phyloP scores from a whole-genome alignment of 1,140 invertebrate species.

The Philotrypesis tridentata region DNA sequence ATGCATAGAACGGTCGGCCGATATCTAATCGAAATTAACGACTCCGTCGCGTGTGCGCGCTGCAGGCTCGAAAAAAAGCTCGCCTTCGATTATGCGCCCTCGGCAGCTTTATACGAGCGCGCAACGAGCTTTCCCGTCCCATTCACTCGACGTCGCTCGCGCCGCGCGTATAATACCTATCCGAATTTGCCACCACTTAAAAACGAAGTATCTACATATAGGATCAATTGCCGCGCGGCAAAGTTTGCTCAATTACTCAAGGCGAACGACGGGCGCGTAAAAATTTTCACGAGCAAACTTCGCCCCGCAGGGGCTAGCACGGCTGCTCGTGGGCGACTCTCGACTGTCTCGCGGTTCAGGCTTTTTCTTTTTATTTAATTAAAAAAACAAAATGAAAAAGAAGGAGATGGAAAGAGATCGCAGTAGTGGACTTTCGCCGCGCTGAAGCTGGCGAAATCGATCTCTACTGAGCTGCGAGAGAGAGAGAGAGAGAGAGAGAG shows the following conservation, averaged over 20 bases:
- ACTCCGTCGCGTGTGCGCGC: background rate
- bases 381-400: no score
- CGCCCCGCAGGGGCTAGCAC: no score
- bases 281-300: slow-evolving; percentile 41
- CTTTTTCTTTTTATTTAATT: background rate
- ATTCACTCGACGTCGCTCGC: background rate
- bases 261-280: slow-evolving; percentile 36
- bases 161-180: background rate
- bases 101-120: no score
- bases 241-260: slow-evolving; percentile 46
- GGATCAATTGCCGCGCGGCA: background rate
- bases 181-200: background rate
- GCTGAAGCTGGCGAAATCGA: no score
- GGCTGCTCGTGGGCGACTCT: background rate
- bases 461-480: no score
- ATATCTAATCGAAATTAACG: no score
- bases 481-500: no score
- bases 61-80: background rate
- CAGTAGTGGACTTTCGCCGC: no score
- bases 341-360: background rate
- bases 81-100: no score
- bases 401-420: no score
- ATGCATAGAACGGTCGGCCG: no score
- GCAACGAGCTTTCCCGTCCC: background rate
- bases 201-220: background rate